Percentiles rank a stretch among this genome's conserved stretches.
Evolutionary conservation across 2,888 invertebrate species (phyloP).

Genomic region (Seira musarum): DNA sequence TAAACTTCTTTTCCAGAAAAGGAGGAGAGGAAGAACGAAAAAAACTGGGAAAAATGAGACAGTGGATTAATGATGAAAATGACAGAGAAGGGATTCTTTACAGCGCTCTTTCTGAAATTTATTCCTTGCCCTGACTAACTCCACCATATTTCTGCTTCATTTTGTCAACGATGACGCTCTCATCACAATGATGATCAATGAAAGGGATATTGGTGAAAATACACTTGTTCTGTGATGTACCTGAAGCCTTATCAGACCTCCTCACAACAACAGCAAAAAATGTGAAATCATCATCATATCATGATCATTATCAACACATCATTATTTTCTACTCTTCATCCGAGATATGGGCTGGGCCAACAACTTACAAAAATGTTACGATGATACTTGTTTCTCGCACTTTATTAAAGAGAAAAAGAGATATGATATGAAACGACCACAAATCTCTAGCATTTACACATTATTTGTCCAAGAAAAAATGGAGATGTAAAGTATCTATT

Average conservation of each 20-base stretch:
- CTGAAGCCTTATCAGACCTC: neutral
- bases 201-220: neutral
- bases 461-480: conserved; percentile 13
- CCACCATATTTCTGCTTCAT: neutral
- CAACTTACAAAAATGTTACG: neutral
- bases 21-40: neutral
- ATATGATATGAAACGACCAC: neutral
- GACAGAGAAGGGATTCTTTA: conserved; percentile 21
- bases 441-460: conserved; percentile 26
- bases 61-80: conserved; percentile 52
- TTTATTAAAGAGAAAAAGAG: neutral
- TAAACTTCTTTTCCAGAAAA: neutral
- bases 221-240: neutral
- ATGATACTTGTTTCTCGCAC: neutral
- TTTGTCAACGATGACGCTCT: neutral
- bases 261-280: neutral
- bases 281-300: conserved; percentile 7
- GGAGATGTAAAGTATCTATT: conserved; percentile 3
- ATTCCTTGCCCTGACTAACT: neutral
- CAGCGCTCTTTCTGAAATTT: neutral
- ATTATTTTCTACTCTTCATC: neutral
- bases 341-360: neutral
- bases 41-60: conserved; percentile 29
- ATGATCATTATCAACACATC: conserved; percentile 2
- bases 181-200: neutral